Evolutionary conservation across 2,113 vertebrate species (phyloP).

Genomic region (Lepus europaeus): DNA sequence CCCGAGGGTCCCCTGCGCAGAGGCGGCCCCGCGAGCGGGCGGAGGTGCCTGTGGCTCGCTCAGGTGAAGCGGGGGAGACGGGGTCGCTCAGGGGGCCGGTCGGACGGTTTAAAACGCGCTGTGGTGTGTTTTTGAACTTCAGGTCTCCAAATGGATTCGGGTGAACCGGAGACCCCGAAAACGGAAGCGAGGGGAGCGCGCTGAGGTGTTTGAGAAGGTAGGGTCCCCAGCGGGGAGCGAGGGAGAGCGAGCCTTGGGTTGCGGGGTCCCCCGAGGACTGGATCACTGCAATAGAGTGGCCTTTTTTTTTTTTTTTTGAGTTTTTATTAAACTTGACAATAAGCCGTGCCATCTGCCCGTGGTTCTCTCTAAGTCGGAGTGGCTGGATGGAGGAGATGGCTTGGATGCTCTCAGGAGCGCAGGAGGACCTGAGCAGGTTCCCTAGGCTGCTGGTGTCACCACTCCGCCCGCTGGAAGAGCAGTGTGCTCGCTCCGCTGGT

Average conservation of each 20-base stretch:
- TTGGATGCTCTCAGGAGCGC: background rate
- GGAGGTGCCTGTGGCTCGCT: background rate
- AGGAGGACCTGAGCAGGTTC: background rate
- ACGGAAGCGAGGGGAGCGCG: slow-evolving; percentile 89
- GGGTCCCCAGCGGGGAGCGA: slow-evolving; percentile 20
- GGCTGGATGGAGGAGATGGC: background rate
- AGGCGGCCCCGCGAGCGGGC: background rate
- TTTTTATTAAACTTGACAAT: background rate
- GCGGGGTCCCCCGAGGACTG: background rate
- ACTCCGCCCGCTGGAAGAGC: too few relatives aligned
- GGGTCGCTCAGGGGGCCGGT: background rate
- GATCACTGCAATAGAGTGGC: background rate
- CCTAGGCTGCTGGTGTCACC: background rate
- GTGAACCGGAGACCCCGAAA: slow-evolving; percentile 90
- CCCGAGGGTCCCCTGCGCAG: too few relatives aligned
- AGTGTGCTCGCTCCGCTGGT: too few relatives aligned
- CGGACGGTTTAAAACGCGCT: slow-evolving; percentile 72
- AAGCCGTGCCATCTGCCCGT: background rate
- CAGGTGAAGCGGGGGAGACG: slow-evolving; percentile 81
- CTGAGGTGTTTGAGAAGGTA: slow-evolving; percentile 95
- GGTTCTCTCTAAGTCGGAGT: background rate
- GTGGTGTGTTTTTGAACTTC: slow-evolving; percentile 85
- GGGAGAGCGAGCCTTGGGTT: too few relatives aligned
- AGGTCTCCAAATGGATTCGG: slow-evolving; percentile 97
- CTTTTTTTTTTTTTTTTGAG: background rate